These are phyloP conservation scores for Diachasma alloeum DNA, from an alignment of 1,140 invertebrate genomes.

Conservation along the genomic window DNA sequence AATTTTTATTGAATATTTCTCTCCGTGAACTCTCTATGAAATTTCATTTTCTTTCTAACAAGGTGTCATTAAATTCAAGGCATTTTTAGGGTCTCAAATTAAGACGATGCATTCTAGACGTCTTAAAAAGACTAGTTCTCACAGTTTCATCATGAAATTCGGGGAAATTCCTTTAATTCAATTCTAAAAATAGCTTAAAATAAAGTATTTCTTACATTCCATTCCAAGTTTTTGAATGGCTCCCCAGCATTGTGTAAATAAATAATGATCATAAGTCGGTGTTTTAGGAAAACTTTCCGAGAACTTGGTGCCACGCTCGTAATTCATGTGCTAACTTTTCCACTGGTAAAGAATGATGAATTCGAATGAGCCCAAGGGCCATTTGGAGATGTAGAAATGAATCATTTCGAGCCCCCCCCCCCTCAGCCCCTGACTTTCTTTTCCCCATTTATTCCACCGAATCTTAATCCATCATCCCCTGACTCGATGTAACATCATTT, in stretches of 20 bases:
- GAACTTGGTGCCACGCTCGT: not conserved
- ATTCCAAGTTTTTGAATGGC: not conserved
- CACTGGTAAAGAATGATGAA: slow-evolving; percentile 8
- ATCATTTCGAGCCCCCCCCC: too few species aligned
- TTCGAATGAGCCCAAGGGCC: slow-evolving; percentile 12
- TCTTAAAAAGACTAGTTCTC: too few species aligned
- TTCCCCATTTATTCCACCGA: not conserved
- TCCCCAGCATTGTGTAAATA: not conserved
- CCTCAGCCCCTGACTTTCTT: not conserved
- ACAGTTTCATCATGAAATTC: too few species aligned
- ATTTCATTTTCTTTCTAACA: too few species aligned
- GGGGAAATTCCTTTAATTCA: too few species aligned
- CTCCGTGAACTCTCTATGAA: too few species aligned
- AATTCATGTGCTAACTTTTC: slow-evolving; percentile 10
- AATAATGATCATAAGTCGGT: not conserved
- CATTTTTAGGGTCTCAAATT: too few species aligned
- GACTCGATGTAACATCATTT: not conserved
- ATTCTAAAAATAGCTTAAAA: too few species aligned
- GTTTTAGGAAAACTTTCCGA: not conserved
- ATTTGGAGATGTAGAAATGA: slow-evolving; percentile 2
- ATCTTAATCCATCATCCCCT: not conserved
- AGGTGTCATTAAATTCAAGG: too few species aligned
- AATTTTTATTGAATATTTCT: too few species aligned
- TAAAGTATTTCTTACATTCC: too few species aligned
- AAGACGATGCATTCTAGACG: too few species aligned